Evolutionary conservation across 2,888 invertebrate genomes (phyloP).

Genomic region (Scrobipalpa costella): DNA sequence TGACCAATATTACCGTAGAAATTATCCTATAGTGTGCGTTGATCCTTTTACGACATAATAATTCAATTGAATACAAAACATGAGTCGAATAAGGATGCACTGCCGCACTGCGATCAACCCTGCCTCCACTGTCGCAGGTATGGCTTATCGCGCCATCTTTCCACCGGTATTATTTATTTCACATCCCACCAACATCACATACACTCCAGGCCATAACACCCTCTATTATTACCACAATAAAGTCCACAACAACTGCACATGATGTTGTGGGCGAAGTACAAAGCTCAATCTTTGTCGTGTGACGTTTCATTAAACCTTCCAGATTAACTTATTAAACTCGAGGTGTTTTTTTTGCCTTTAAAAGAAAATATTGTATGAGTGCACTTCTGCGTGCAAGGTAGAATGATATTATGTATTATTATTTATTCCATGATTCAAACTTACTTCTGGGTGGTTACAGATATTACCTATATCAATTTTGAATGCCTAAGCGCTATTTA

Average conservation of each 20-base stretch:
- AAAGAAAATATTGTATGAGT: slow-evolving; percentile 3
- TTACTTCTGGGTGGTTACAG: no score
- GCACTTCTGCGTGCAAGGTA: not conserved
- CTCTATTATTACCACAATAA: not conserved
- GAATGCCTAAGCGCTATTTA: no score
- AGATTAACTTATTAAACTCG: slow-evolving; percentile 70
- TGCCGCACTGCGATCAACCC: not conserved
- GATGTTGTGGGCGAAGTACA: slow-evolving; percentile 6
- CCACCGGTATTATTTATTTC: slow-evolving; percentile 61
- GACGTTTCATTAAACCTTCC: slow-evolving; percentile 67
- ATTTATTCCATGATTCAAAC: no score
- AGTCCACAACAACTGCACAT: not conserved
- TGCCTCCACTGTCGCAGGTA: slow-evolving; percentile 40
- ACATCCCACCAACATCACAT: slow-evolving; percentile 41
- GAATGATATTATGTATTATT: no score
- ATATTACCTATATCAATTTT: no score
- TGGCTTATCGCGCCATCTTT: slow-evolving; percentile 66
- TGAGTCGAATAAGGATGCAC: not conserved
- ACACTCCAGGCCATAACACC: slow-evolving; percentile 31
- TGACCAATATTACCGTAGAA: no score
- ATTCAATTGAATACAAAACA: no score
- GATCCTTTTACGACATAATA: no score
- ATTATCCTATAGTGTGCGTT: no score
- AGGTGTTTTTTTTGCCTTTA: slow-evolving; percentile 40
- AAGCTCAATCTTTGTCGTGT: slow-evolving; percentile 55